Evolutionary conservation across 2,113 vertebrate species (phyloP).

Genomic region (Brevimyrus niger): DNA sequence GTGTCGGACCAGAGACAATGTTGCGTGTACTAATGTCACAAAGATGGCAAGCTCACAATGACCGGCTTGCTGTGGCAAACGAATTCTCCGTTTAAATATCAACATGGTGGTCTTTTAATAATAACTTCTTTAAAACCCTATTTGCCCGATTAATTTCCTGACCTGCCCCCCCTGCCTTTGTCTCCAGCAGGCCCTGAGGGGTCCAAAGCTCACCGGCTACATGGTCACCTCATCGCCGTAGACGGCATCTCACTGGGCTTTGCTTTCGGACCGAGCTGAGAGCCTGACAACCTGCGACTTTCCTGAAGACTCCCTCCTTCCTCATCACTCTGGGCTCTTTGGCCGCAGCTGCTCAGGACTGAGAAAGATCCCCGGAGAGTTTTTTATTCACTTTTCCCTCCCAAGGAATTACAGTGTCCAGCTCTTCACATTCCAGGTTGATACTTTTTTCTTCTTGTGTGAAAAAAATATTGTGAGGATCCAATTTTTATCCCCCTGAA

Average conservation of each 20-base stretch:
- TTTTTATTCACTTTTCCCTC: not conserved
- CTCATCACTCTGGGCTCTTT: not conserved
- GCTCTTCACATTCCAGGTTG: not conserved
- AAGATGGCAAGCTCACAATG: not conserved
- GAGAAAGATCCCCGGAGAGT: not conserved
- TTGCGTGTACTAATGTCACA: not conserved
- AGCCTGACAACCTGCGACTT: not conserved
- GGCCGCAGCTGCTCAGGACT: not conserved
- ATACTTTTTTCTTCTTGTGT: not conserved
- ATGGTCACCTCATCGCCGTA: not conserved
- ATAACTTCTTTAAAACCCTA: not conserved
- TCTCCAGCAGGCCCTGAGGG: slow-evolving; percentile 14
- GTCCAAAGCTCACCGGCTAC: not conserved
- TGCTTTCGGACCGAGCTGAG: not conserved
- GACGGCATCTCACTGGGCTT: not conserved
- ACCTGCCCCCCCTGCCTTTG: not conserved
- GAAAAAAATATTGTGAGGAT: not conserved
- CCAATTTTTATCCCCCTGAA: not conserved
- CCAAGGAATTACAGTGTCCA: not conserved
- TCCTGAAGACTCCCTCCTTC: not conserved
- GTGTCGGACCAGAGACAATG: not conserved
- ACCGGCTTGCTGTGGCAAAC: not conserved
- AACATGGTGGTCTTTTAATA: not conserved
- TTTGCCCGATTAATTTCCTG: not conserved
- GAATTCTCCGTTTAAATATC: not conserved